phyloP scores from a whole-genome alignment of 2,888 invertebrate species.

The Frankliniella intonsa region DNA sequence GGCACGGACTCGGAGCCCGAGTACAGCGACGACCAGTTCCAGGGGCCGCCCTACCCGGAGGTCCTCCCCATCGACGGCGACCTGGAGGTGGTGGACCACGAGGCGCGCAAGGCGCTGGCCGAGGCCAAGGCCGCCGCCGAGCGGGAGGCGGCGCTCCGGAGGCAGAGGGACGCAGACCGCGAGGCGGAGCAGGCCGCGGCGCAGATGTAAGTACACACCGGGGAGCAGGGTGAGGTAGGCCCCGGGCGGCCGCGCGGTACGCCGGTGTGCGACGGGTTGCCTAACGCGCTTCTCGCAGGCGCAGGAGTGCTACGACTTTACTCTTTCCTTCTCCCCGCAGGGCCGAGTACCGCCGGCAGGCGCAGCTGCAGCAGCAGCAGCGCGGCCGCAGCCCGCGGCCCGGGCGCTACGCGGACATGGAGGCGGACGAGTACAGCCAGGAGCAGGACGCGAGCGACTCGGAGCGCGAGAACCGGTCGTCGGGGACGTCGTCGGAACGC shows the following conservation, averaged over 20 bases:
- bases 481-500: slow-evolving; percentile 55
- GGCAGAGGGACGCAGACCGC: slow-evolving; percentile 39
- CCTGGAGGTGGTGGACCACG: slow-evolving; percentile 4
- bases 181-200: neutral
- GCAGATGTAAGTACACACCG: neutral
- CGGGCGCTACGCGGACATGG: slow-evolving; percentile 30
- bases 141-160: slow-evolving; percentile 39
- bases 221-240: no score
- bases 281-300: no score
- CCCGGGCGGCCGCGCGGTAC: no score
- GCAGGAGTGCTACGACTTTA: no score
- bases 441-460: slow-evolving; percentile 41
- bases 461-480: slow-evolving; percentile 55
- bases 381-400: slow-evolving; percentile 30
- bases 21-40: slow-evolving; percentile 22
- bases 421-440: slow-evolving; percentile 32
- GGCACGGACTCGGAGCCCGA: slow-evolving; percentile 16
- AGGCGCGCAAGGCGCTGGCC: neutral
- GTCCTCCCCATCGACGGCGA: slow-evolving; percentile 7
- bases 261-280: no score
- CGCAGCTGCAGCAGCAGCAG: neutral
- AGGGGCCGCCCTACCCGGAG: slow-evolving; percentile 9
- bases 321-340: no score
- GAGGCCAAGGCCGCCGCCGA: slow-evolving; percentile 33
- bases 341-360: neutral